Evolutionary conservation across 2,888 invertebrate species (phyloP).

Genomic region (Stenodera caucasica): DNA sequence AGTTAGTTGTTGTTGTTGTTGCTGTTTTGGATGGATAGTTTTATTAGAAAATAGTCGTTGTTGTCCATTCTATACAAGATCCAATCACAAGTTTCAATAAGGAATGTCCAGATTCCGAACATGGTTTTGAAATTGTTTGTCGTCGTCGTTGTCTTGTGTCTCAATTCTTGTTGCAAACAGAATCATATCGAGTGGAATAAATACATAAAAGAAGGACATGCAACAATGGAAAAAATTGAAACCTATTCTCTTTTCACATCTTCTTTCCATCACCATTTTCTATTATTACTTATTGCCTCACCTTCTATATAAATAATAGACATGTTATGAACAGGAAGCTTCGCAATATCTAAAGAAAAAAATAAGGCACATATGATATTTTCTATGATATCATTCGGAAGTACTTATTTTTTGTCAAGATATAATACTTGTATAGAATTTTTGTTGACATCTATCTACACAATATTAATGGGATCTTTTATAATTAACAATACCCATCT

Average conservation of each 20-base stretch:
- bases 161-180: slow-evolving; percentile 33
- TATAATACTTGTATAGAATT: slow-evolving; percentile 9
- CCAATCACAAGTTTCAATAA: slow-evolving; percentile 32
- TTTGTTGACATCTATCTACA: background rate
- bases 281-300: background rate
- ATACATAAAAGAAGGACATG: slow-evolving; percentile 18
- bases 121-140: slow-evolving; percentile 34
- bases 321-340: background rate
- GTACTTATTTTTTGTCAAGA: slow-evolving; percentile 4
- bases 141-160: slow-evolving; percentile 25
- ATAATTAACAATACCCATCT: background rate
- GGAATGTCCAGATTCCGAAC: slow-evolving; percentile 30
- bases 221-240: slow-evolving; percentile 3
- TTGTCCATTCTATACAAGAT: slow-evolving; percentile 13
- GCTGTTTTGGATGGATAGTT: slow-evolving; percentile 1
- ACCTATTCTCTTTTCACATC: background rate
- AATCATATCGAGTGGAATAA: slow-evolving; percentile 28
- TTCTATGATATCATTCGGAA: slow-evolving; percentile 2
- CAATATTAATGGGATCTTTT: background rate
- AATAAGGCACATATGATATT: background rate
- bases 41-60: slow-evolving; percentile 12
- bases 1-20: background rate
- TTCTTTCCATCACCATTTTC: background rate
- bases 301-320: background rate
- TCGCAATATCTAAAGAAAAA: background rate